phyloP scores from a whole-genome alignment of 2,888 invertebrate species.

The Enchytraeus crypticus region DNA sequence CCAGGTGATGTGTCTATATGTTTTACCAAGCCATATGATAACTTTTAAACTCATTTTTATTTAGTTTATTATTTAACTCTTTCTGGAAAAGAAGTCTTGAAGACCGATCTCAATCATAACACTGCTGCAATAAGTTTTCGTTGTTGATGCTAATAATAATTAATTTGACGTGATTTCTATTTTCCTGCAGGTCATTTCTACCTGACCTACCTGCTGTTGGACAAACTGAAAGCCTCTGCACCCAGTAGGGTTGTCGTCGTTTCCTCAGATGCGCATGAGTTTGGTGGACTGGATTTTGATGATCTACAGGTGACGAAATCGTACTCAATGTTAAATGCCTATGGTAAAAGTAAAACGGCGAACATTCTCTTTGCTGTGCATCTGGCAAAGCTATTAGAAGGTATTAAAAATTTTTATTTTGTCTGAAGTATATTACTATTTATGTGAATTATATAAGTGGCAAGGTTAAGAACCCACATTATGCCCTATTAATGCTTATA shows the following conservation, averaged over 20 bases:
- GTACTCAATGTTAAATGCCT: slow-evolving; percentile 12
- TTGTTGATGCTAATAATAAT: too few relatives aligned
- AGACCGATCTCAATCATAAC: not conserved
- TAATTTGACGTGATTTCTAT: not conserved
- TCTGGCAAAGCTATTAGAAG: slow-evolving; percentile 13
- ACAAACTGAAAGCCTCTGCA: slow-evolving; percentile 37
- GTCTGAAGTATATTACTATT: too few relatives aligned
- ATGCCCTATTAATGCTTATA: too few relatives aligned
- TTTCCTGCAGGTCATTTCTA: slow-evolving; percentile 36
- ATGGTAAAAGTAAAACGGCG: slow-evolving; percentile 20
- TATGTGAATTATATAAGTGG: too few relatives aligned
- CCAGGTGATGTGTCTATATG: too few relatives aligned
- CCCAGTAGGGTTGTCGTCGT: slow-evolving; percentile 44
- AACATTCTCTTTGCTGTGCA: slow-evolving; percentile 18
- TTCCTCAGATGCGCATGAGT: slow-evolving; percentile 34
- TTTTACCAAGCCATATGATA: too few relatives aligned
- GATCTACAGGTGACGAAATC: slow-evolving; percentile 36
- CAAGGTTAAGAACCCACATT: too few relatives aligned
- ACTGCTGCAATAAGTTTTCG: not conserved
- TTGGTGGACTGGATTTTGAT: slow-evolving; percentile 39
- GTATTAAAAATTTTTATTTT: not conserved
- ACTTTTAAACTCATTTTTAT: too few relatives aligned
- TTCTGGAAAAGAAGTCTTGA: too few relatives aligned
- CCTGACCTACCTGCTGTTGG: slow-evolving; percentile 43
- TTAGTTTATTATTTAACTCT: too few relatives aligned